Conservation (phyloP, 2,113 vertebrate genomes). For the Climacteris rufus region DNA sequence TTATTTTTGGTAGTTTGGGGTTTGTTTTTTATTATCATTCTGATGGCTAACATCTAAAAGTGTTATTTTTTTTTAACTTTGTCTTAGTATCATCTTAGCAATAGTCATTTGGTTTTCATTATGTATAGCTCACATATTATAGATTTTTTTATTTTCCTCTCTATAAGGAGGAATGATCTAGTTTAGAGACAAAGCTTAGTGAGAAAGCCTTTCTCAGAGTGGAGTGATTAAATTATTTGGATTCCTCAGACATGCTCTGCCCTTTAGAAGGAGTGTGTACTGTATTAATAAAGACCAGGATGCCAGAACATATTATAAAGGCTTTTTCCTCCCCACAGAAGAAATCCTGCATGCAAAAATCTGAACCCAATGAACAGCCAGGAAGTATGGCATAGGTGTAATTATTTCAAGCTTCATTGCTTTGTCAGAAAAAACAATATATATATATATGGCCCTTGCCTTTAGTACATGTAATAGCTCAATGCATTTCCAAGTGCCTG, state of each 20-base stretch:
- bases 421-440: neutral
- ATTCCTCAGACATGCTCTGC: neutral
- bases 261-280: neutral
- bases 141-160: neutral
- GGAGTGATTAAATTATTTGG: neutral
- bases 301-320: neutral
- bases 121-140: neutral
- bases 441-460: neutral
- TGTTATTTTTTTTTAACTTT: neutral
- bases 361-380: neutral
- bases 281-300: neutral
- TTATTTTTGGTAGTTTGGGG: neutral
- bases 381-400: neutral
- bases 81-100: neutral
- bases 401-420: neutral
- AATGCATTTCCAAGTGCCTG: neutral
- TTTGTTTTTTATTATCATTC: neutral
- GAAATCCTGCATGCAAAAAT: neutral
- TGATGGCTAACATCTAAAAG: neutral
- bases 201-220: neutral
- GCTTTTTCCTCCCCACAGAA: neutral
- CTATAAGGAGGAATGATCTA: neutral
- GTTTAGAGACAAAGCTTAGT: neutral
- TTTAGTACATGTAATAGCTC: neutral
- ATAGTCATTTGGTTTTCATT: neutral